Evolutionary conservation across 1,140 invertebrate species (phyloP).

Genomic region (Uloborus diversus): DNA sequence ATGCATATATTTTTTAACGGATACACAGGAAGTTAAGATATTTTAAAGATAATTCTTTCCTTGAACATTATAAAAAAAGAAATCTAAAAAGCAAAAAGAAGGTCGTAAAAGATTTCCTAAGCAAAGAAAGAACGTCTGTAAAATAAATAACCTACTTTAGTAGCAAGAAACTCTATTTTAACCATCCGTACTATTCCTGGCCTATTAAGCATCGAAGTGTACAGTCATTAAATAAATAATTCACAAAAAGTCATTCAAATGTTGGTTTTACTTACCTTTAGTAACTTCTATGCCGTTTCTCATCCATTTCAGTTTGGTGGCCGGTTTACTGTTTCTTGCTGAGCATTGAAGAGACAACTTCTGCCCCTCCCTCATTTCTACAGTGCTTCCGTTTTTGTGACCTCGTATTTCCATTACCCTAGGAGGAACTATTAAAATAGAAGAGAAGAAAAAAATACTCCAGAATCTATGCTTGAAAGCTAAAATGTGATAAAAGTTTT

Average conservation of each 20-base stretch:
- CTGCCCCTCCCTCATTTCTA: conserved; percentile 85
- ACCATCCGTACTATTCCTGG: too few species aligned
- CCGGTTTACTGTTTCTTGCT: conserved; percentile 84
- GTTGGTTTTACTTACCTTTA: conserved; percentile 50
- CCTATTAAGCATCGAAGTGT: too few species aligned
- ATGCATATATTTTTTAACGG: too few species aligned
- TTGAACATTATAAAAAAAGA: too few species aligned
- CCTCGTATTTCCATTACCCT: conserved; percentile 83
- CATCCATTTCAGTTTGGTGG: conserved; percentile 87
- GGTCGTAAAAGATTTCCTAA: too few species aligned
- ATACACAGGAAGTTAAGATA: too few species aligned
- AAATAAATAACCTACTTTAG: too few species aligned
- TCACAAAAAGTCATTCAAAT: background rate
- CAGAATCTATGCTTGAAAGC: background rate
- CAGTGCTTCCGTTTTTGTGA: conserved; percentile 76
- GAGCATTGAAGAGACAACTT: conserved; percentile 81
- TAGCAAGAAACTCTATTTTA: too few species aligned
- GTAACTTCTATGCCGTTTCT: conserved; percentile 68
- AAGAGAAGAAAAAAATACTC: conserved; percentile 65
- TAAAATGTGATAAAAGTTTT: background rate
- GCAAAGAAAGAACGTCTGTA: too few species aligned
- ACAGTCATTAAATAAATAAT: background rate
- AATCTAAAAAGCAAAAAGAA: too few species aligned
- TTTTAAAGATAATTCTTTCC: too few species aligned
- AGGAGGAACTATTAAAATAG: conserved; percentile 81